Conservation (phyloP, 2,888 invertebrate species). For the Phragmatobia fuliginosa region DNA sequence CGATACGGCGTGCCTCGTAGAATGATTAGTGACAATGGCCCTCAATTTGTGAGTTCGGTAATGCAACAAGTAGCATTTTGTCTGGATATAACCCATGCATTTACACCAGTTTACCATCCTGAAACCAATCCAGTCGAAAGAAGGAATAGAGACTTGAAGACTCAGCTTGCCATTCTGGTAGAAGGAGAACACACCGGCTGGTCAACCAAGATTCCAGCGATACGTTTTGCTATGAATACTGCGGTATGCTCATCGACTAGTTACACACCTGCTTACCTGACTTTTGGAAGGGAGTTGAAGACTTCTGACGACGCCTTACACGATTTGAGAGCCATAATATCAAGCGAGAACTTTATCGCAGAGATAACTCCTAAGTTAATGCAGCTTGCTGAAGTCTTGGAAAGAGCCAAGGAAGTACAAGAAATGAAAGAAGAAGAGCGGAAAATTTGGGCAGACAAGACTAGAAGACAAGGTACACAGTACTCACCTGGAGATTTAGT, state of each 20-base stretch:
- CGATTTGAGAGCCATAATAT: neutral
- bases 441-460: conserved; percentile 28
- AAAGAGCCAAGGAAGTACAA: conserved; percentile 29
- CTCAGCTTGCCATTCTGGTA: conserved; percentile 34
- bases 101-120: neutral
- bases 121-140: neutral
- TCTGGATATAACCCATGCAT: neutral
- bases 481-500: conserved; percentile 32
- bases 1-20: neutral
- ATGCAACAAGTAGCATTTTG: neutral
- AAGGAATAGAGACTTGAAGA: conserved; percentile 3
- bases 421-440: conserved; percentile 32
- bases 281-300: conserved; percentile 4
- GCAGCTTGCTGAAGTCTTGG: conserved; percentile 16
- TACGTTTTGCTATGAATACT: conserved; percentile 10
- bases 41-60: neutral
- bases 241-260: neutral
- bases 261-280: conserved; percentile 2
- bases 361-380: conserved; percentile 32
- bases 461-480: conserved; percentile 18
- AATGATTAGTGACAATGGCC: neutral
- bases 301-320: neutral
- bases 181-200: conserved; percentile 1
- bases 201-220: neutral
- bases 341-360: conserved; percentile 21